These are phyloP conservation scores for Pyrgilauda ruficollis DNA, from an alignment of 2,113 vertebrate genomes.

Conservation along the genomic window DNA sequence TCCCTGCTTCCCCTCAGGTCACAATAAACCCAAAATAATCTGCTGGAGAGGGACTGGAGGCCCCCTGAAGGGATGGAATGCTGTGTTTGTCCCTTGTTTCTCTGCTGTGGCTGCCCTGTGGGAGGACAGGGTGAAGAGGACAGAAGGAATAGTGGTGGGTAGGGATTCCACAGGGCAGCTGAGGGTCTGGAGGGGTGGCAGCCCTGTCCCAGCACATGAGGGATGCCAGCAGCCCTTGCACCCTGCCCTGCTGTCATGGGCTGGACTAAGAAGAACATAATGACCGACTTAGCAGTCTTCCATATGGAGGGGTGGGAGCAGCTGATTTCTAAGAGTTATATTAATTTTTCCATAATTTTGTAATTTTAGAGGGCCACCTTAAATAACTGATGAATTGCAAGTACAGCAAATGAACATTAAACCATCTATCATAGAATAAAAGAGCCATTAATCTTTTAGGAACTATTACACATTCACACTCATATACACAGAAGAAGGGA, in stretches of 20 bases:
- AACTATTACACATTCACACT: not conserved
- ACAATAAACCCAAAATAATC: no score
- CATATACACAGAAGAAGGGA: not conserved
- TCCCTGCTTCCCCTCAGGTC: not conserved
- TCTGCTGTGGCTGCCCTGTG: not conserved
- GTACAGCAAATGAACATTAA: not conserved
- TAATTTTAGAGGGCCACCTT: not conserved
- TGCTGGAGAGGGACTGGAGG: rapidly evolving
- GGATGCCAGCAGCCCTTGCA: not conserved
- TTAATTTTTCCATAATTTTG: not conserved
- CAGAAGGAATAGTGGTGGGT: not conserved
- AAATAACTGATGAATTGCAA: not conserved
- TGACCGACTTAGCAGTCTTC: rapidly evolving
- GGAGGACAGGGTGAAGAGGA: no score
- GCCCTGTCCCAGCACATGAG: rapidly evolving
- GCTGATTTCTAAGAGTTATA: not conserved
- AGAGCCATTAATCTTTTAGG: not conserved
- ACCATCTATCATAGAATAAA: not conserved
- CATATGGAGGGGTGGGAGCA: rapidly evolving
- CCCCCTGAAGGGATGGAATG: rapidly evolving
- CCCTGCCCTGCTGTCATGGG: not conserved
- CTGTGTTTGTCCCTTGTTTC: rapidly evolving
- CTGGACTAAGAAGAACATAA: rapidly evolving
- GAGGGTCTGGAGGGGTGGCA: not conserved
- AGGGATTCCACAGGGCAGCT: rapidly evolving